Base-by-base conservation (phyloP, 2,888 invertebrate species). In the Catocala sponsa region DNA sequence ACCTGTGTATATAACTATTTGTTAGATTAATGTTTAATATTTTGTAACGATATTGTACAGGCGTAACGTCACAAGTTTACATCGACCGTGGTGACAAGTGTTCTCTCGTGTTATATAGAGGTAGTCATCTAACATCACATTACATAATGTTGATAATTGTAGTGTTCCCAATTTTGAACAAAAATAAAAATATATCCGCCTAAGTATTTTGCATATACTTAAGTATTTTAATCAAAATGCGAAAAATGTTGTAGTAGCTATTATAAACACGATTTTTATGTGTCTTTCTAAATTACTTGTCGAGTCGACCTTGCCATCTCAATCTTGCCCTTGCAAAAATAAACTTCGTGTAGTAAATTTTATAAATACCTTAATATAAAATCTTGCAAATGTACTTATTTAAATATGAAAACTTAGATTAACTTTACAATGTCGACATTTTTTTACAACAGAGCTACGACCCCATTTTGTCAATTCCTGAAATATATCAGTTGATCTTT, bases 1-100 rank as follows among this genome's bases (percentile, higher is more conserved):
- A 60, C 63, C 56, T 62, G 2, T 72, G 70, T 72, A 65, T 59
- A 70, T 72, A 71, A 57, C 59, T 64, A 63, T 43, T 38, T 57
- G 52, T 64, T 69, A 64, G 58, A 49, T 10, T 67, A 67, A 55
- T 60, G 33, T 56, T 63, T 55, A 69, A 70, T 70, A 65, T 72
- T 61, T 63, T 64, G 57, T 67, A 65, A 68, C 50, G 44, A 41
- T 64, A 55, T 72, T 72, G 57, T 65, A 55, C 55, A 62, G 9
- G 32, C 55, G 62, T 70, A 59, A 70, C 74, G 71, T 79, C 76
- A 76, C 68, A 71, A 76, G 52, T 56, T 74, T 76, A 76, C 83
- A 78, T 83, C 80, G 15, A 12, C 35, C 1, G 12, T 44, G 12
- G 76, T 78, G 71, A 70, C 77, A 38, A 78, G 80, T 83, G 78